phyloP scores from a whole-genome alignment of 2,888 invertebrate genomes.

The Orthosia gothica region DNA sequence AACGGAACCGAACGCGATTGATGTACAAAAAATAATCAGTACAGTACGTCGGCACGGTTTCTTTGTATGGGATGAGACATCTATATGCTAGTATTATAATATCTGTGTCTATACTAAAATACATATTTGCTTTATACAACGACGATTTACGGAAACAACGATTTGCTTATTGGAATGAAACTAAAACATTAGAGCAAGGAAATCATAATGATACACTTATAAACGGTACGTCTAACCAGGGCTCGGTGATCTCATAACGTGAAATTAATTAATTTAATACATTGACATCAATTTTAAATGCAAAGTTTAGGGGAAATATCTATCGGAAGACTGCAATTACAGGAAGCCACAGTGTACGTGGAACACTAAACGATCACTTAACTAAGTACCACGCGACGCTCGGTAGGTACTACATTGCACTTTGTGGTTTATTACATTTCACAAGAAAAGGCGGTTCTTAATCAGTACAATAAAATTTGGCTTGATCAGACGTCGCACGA shows the following conservation, averaged over 20 bases:
- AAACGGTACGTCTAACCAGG: conserved; percentile 64
- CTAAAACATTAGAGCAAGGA: conserved; percentile 66
- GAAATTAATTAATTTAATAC: conserved; percentile 72
- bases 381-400: conserved; percentile 86
- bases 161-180: conserved; percentile 81
- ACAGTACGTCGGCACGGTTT: no score
- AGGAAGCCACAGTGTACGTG: conserved; percentile 90
- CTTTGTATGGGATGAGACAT: no score
- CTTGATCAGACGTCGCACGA: conserved; percentile 85
- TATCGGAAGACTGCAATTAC: conserved; percentile 91
- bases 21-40: no score
- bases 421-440: conserved; percentile 83
- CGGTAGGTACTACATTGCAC: conserved; percentile 88
- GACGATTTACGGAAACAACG: conserved; percentile 78
- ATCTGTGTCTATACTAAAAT: conserved; percentile 55
- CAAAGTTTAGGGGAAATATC: conserved; percentile 88
- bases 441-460: conserved; percentile 89
- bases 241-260: conserved; percentile 55
- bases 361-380: conserved; percentile 88
- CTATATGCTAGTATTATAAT: no score
- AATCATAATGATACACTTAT: conserved; percentile 60
- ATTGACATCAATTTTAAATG: conserved; percentile 88
- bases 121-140: conserved; percentile 74
- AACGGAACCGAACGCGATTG: no score
- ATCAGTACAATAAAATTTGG: conserved; percentile 90